These are phyloP conservation scores for Drosophila tristis DNA, from an alignment of 1,140 invertebrate species.

Conservation along the genomic window DNA sequence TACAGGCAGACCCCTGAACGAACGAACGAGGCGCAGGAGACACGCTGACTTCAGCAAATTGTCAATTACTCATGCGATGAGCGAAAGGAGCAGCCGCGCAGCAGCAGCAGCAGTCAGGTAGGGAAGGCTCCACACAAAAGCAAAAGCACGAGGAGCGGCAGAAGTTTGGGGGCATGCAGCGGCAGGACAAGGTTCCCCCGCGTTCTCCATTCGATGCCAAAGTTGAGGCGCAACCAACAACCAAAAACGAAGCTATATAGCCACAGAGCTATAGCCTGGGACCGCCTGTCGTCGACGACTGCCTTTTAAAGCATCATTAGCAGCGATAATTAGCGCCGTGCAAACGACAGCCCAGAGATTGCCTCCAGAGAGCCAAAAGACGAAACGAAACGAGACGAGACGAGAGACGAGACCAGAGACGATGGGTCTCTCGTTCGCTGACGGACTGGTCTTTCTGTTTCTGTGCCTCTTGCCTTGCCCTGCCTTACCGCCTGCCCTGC, in stretches of 20 bases:
- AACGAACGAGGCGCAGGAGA: constrained; percentile 64
- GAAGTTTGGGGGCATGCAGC: constrained; percentile 1
- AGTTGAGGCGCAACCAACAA: background rate
- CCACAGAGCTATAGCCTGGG: constrained; percentile 16
- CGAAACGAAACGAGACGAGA: background rate
- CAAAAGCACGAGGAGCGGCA: background rate
- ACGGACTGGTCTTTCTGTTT: background rate
- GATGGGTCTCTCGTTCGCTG: background rate
- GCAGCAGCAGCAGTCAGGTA: background rate
- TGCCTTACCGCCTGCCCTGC: background rate
- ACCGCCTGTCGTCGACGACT: constrained; percentile 80
- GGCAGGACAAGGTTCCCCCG: constrained; percentile 25
- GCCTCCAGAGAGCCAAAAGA: constrained; percentile 23
- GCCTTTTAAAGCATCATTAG: constrained; percentile 83
- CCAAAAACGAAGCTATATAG: constrained; percentile 26
- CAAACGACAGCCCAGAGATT: constrained; percentile 79
- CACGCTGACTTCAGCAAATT: constrained; percentile 82
- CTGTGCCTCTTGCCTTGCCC: background rate
- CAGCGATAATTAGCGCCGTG: constrained; percentile 83
- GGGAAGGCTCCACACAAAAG: constrained; percentile 15
- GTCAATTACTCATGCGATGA: constrained; percentile 83
- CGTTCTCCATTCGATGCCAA: background rate
- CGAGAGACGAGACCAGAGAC: background rate
- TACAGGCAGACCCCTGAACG: constrained; percentile 1
- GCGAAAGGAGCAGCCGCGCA: constrained; percentile 53